A percentile compares a stretch with the other conserved stretches of the same genome.
These are phyloP conservation scores for Leuciscus waleckii DNA, from an alignment of 2,797 vertebrate genomes.

Conservation along the genomic window DNA sequence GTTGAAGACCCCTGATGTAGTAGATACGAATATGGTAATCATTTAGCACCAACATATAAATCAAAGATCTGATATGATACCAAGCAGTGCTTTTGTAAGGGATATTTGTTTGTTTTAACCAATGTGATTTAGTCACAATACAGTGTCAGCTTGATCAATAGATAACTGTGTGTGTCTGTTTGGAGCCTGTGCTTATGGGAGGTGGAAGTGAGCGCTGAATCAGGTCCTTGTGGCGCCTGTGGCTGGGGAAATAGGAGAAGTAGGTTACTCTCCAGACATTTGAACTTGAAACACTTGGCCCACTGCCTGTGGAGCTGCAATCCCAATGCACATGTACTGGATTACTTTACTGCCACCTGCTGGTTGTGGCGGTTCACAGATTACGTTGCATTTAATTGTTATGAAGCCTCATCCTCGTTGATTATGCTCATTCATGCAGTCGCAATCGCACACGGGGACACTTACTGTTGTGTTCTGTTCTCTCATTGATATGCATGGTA, in stretches of 20 bases:
- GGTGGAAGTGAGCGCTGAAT: conserved; percentile 48
- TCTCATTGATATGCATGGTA: conserved; percentile 58
- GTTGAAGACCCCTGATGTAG: not conserved
- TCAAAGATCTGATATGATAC: not conserved
- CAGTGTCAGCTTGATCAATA: conserved; percentile 32
- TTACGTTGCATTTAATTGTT: not conserved
- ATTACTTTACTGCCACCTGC: conserved; percentile 65
- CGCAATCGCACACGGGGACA: not conserved
- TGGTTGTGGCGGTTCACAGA: conserved; percentile 25
- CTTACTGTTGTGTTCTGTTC: conserved; percentile 24
- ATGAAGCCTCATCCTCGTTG: not conserved
- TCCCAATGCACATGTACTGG: conserved; percentile 31
- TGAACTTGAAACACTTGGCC: conserved; percentile 60
- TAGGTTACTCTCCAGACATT: conserved; percentile 61
- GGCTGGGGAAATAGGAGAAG: conserved; percentile 53
- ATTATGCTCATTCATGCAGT: not conserved
- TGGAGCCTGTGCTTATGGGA: conserved; percentile 35
- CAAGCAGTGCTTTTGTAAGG: not conserved
- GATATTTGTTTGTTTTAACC: conserved; percentile 39
- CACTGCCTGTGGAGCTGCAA: conserved; percentile 42
- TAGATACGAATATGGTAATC: conserved; percentile 7
- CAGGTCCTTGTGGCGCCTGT: conserved; percentile 53
- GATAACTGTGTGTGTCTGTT: conserved; percentile 41
- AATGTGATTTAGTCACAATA: conserved; percentile 35
- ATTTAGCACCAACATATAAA: not conserved